Conservation (phyloP, 2,888 invertebrate species). For the Drosophila mettleri region DNA sequence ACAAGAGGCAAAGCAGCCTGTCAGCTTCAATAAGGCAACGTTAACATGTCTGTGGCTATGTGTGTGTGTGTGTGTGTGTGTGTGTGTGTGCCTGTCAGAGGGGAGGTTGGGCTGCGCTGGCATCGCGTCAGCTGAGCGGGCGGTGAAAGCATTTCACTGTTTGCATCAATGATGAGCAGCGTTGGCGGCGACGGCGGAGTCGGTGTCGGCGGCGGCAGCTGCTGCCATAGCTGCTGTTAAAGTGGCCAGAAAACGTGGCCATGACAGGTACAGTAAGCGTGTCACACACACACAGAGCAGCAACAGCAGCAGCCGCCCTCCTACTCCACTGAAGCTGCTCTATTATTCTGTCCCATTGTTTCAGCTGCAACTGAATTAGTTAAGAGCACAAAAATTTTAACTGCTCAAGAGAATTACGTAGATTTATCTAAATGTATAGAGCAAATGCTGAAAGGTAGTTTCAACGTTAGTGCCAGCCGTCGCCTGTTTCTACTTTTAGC, state of each 20-base stretch:
- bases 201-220: not conserved
- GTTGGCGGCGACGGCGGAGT: slow-evolving; percentile 3
- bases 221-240: slow-evolving; percentile 38
- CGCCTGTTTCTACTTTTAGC: slow-evolving; percentile 14
- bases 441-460: slow-evolving; percentile 2
- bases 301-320: too few relatives aligned
- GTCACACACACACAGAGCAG: not conserved
- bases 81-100: not conserved
- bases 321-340: too few relatives aligned
- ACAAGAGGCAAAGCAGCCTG: slow-evolving; percentile 54
- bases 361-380: slow-evolving; percentile 30
- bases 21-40: slow-evolving; percentile 74
- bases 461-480: slow-evolving; percentile 14
- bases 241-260: slow-evolving; percentile 60
- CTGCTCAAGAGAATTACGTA: slow-evolving; percentile 11
- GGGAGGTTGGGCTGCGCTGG: not conserved
- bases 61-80: slow-evolving; percentile 3
- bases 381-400: not conserved
- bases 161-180: slow-evolving; percentile 76
- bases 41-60: slow-evolving; percentile 62
- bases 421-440: not conserved
- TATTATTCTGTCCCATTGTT: slow-evolving; percentile 1
- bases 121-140: slow-evolving; percentile 36
- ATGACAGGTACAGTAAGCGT: slow-evolving; percentile 39
- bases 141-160: slow-evolving; percentile 79